phyloP scores from a whole-genome alignment of 2,113 vertebrate genomes.

The Ophthalmolycus amberensis region DNA sequence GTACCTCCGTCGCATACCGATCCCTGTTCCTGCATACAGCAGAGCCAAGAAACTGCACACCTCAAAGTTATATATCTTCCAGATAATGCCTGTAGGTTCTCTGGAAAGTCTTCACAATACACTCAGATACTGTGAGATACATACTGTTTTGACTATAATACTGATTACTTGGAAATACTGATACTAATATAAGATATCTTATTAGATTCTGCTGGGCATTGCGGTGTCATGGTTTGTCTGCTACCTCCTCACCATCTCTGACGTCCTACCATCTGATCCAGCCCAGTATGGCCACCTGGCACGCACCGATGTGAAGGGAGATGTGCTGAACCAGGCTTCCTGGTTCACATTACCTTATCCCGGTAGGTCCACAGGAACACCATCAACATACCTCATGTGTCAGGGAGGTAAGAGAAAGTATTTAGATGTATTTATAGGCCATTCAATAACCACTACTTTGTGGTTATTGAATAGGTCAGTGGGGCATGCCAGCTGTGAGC shows the following conservation, averaged over 20 bases:
- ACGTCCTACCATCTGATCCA: constrained; percentile 85
- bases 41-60: constrained; percentile 83
- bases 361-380: constrained; percentile 30
- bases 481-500: constrained; percentile 92
- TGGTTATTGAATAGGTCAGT: constrained; percentile 86
- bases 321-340: constrained; percentile 84
- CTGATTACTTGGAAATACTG: neutral
- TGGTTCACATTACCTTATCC: constrained; percentile 95
- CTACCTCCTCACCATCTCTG: constrained; percentile 86
- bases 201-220: constrained; percentile 92
- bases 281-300: constrained; percentile 86
- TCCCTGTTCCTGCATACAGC: constrained; percentile 86
- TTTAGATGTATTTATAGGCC: neutral
- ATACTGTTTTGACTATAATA: neutral
- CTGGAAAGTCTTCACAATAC: neutral
- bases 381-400: neutral
- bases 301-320: constrained; percentile 89
- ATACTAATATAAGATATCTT: constrained; percentile 44
- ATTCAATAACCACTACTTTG: neutral
- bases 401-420: neutral
- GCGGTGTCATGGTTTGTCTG: constrained; percentile 91
- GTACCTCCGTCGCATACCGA: constrained; percentile 87
- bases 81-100: constrained; percentile 89
- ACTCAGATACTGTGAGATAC: neutral
- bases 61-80: constrained; percentile 87